Evolutionary conservation across 2,113 vertebrate genomes (phyloP), one percentile per base, ranked within the genome.

Genomic region (Pristiophorus japonicus): DNA sequence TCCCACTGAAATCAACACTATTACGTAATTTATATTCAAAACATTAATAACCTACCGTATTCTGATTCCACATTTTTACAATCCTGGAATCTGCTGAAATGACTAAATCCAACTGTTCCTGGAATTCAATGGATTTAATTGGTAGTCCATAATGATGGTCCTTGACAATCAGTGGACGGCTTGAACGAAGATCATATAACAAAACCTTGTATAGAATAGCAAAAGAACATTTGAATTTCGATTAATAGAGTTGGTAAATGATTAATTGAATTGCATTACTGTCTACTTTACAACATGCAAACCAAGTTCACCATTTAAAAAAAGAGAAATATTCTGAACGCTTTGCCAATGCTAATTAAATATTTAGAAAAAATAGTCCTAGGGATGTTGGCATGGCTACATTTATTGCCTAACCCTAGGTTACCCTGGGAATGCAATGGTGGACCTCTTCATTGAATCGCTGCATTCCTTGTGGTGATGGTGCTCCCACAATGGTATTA

Each of bases 31-130:
- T 90, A 55, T 94, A 45, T 67, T 45, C n/a, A 94, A 42, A 45
- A 94, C 27, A 95, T 59, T 81, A 75, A 75, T 0, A 27, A 96
- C 98, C 96, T 97, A 99, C 99, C 0, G 97, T 98, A 96, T 99
- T 98, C 97, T 98, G 99, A 97, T 99, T 98, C 99, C 99, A 99
- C 96, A 99, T 98, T 97, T 99, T 99, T 96, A 99, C 97, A 95
- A 99, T 99, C 96, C 99, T 98, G 30, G 98, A 98, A 97, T 99
- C 99, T 0, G 99, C 97, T 8, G 99, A 99, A 96, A 99, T 96
- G 95, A 99, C 97, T 96, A 99, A 97, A 96, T 99, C 98, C 96
- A 99, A 96, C 0, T 97, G 97, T 59, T 96, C 95, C 8, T 99
- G 98, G 97, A 99, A 99, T 97, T 98, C 98, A 95, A 99, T 67